phyloP scores from a whole-genome alignment of 2,888 invertebrate genomes.

The Acrobeloides nanus region DNA sequence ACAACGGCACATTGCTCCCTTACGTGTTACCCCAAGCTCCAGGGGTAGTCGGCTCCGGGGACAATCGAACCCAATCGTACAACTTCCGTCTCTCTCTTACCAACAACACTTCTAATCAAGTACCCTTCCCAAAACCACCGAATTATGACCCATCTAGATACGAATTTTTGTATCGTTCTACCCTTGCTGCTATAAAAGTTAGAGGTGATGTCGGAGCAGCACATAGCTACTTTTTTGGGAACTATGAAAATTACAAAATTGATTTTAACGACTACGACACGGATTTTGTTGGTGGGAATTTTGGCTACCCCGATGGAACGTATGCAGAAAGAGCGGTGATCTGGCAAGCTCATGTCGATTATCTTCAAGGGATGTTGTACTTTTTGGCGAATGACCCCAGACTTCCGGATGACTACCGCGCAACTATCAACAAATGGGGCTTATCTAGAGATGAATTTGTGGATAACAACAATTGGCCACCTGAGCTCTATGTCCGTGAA shows the following conservation, averaged over 20 bases:
- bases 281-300: conserved; percentile 1
- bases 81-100: too few relatives aligned
- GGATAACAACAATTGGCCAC: conserved; percentile 1
- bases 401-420: background rate
- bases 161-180: too few relatives aligned
- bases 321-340: background rate
- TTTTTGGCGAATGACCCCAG: background rate
- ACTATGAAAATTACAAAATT: background rate
- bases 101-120: too few relatives aligned
- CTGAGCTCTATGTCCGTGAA: conserved; percentile 1
- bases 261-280: background rate
- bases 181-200: too few relatives aligned
- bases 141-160: too few relatives aligned
- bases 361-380: background rate
- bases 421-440: background rate
- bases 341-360: background rate
- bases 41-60: too few relatives aligned
- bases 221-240: too few relatives aligned
- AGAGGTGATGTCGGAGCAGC: too few relatives aligned
- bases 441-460: background rate
- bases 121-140: too few relatives aligned
- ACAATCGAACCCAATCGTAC: too few relatives aligned
- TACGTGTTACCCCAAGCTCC: too few relatives aligned
- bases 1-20: too few relatives aligned
- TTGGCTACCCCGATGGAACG: background rate